phyloP scores from a whole-genome alignment of 2,113 vertebrate genomes.

The Anseranas semipalmata region DNA sequence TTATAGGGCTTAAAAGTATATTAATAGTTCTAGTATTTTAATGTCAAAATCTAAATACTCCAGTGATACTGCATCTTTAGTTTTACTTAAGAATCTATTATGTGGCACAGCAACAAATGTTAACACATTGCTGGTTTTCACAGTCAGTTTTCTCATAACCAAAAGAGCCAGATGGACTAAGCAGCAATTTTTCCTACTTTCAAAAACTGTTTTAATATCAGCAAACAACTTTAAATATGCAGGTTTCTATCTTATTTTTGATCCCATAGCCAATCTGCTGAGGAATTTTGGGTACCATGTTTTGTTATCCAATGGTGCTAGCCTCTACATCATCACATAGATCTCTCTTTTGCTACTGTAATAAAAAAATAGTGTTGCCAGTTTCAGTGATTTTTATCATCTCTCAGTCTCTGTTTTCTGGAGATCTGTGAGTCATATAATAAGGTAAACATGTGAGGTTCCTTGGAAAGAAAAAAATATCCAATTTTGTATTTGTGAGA shows the following conservation, averaged over 20 bases:
- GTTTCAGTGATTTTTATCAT: not conserved
- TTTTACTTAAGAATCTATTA: not conserved
- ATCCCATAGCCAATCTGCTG: not conserved
- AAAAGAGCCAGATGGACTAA: not conserved
- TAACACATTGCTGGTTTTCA: not conserved
- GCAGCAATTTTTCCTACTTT: not conserved
- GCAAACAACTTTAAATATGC: not conserved
- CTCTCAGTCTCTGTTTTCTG: not conserved
- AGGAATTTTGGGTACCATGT: not conserved
- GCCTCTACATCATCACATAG: not conserved
- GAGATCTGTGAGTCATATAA: not conserved
- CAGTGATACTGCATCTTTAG: not conserved
- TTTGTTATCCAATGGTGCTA: not conserved
- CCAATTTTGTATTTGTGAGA: not conserved
- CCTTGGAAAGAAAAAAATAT: not conserved
- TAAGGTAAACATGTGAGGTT: not conserved
- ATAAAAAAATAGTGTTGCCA: not conserved
- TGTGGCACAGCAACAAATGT: not conserved
- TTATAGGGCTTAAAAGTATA: not conserved
- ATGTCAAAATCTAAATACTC: not conserved
- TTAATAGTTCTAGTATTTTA: not conserved
- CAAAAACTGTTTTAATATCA: not conserved
- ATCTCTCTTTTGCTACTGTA: not conserved
- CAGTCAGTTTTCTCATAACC: not conserved
- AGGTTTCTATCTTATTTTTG: not conserved